Conservation (phyloP, 2,113 vertebrate genomes). For the Podarcis muralis region DNA sequence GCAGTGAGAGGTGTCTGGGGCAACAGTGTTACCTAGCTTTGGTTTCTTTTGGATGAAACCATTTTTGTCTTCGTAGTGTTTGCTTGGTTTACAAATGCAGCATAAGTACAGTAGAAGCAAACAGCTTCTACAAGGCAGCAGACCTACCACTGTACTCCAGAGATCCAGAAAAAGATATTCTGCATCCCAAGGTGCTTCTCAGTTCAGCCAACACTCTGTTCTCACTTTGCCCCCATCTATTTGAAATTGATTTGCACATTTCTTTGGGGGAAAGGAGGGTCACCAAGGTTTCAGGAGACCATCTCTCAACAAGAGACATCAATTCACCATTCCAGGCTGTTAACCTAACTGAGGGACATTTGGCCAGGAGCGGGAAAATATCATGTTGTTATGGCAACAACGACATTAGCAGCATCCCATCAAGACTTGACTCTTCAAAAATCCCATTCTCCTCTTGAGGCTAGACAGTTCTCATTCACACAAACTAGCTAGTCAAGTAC, state of each 20-base stretch:
- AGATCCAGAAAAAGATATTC: background rate
- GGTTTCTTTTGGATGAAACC: background rate
- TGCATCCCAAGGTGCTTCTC: background rate
- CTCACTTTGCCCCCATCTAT: background rate
- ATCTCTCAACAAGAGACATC: background rate
- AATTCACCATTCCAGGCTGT: background rate
- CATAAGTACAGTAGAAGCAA: background rate
- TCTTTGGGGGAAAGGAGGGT: background rate
- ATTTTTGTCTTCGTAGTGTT: background rate
- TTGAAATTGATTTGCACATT: background rate
- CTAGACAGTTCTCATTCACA: background rate
- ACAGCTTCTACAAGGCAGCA: background rate
- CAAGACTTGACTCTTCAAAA: constrained; percentile 11
- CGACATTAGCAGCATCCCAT: background rate
- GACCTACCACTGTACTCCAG: background rate
- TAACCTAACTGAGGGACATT: background rate
- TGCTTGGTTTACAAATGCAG: background rate
- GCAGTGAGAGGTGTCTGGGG: background rate
- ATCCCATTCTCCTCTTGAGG: background rate
- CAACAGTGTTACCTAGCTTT: background rate
- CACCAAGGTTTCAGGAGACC: background rate
- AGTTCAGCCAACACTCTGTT: background rate
- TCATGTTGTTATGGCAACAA: background rate
- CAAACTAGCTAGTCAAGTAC: background rate
- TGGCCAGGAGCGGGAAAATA: background rate